phyloP scores from a whole-genome alignment of 2,797 vertebrate species.

The Danio albolineatus region DNA sequence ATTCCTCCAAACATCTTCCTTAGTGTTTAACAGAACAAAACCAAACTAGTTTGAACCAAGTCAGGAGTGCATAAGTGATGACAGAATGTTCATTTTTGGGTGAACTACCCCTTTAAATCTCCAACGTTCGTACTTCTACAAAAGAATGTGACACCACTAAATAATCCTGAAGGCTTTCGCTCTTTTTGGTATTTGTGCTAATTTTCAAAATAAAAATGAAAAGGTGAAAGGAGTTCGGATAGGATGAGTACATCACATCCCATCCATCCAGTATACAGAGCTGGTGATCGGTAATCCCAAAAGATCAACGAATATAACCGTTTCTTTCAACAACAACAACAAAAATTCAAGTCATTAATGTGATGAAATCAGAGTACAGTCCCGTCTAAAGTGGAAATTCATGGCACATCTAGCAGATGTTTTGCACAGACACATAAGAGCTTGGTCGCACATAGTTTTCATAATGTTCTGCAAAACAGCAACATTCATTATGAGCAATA shows the following conservation, averaged over 20 bases:
- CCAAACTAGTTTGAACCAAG: too few species aligned
- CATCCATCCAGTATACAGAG: conserved; percentile 9
- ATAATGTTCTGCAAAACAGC: conserved; percentile 2
- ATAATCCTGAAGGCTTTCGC: neutral
- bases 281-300: conserved; percentile 36
- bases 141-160: conserved; percentile 8
- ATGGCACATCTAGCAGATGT: conserved; percentile 59
- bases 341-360: conserved; percentile 33
- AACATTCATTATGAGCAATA: conserved; percentile 21
- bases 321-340: neutral
- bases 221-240: neutral
- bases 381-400: conserved; percentile 29
- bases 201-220: neutral
- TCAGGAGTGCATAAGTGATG: too few species aligned
- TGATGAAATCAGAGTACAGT: conserved; percentile 4
- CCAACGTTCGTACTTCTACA: neutral
- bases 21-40: too few species aligned
- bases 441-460: conserved; percentile 19
- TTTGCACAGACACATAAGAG: conserved; percentile 40
- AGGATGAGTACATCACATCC: neutral
- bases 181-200: conserved; percentile 24
- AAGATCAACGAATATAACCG: neutral
- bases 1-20: too few species aligned
- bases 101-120: neutral
- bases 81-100: too few species aligned